These are phyloP conservation scores for Onthophagus sagittarius DNA, from an alignment of 2,888 invertebrate genomes.

Conservation along the genomic window DNA sequence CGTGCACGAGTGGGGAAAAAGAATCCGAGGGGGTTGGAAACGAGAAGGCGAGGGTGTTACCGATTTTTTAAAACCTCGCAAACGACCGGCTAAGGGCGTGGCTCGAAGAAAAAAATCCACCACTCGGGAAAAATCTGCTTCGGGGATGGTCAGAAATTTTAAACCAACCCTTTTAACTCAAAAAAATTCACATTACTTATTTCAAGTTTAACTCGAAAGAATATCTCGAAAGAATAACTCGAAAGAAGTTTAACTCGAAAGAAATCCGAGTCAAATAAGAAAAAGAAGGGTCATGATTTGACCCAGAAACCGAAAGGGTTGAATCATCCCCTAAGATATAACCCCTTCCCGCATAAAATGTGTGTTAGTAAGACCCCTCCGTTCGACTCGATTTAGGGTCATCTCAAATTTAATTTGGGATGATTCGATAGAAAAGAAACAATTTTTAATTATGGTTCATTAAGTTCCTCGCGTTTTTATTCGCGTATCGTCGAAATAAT, in stretches of 20 bases:
- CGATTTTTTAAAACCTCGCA: neutral
- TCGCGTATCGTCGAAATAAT: neutral
- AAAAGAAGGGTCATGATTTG: neutral
- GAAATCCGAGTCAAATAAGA: no score
- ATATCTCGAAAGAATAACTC: no score
- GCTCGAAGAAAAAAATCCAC: neutral
- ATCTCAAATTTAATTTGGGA: neutral
- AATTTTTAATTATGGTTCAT: neutral
- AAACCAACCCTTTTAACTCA: no score
- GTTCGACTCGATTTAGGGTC: neutral
- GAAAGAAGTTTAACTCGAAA: no score
- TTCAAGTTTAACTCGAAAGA: no score
- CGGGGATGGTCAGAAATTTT: neutral
- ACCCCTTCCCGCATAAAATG: neutral
- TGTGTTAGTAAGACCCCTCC: neutral
- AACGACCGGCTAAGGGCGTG: neutral
- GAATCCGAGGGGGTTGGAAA: neutral
- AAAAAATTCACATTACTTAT: no score
- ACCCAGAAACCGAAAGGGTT: neutral
- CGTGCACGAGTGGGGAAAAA: neutral
- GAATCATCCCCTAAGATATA: no score
- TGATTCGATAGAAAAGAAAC: neutral
- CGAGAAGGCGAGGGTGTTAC: neutral
- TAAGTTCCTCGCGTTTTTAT: neutral
- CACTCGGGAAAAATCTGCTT: neutral